Evolutionary conservation across 2,113 vertebrate species (phyloP).

Genomic region (Anolis carolinensis): DNA sequence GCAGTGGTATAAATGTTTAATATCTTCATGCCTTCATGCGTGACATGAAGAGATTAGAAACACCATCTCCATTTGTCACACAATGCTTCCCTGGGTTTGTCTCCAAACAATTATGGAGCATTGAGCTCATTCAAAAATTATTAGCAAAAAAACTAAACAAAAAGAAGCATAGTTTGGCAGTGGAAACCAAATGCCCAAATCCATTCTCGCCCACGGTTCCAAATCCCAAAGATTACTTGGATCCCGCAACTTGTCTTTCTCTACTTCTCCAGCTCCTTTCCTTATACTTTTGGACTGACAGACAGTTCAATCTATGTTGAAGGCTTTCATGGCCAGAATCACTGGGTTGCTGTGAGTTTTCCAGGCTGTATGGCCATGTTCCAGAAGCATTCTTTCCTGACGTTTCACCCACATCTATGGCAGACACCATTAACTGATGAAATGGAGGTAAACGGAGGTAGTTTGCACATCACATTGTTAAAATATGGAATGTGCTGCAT

Average conservation of each 20-base stretch:
- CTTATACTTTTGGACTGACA: neutral
- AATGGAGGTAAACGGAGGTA: neutral
- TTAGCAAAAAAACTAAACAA: slow-evolving; percentile 25
- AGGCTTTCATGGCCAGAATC: too few species aligned
- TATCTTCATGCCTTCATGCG: slow-evolving; percentile 37
- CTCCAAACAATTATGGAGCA: slow-evolving; percentile 53
- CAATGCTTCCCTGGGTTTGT: slow-evolving; percentile 50
- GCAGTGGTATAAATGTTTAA: slow-evolving; percentile 58
- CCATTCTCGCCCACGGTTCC: slow-evolving; percentile 34
- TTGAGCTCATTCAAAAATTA: slow-evolving; percentile 35
- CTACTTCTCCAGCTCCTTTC: neutral
- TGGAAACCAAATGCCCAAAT: slow-evolving; percentile 29
- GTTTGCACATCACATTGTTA: neutral
- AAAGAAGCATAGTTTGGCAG: neutral
- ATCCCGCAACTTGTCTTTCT: neutral
- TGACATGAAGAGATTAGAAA: slow-evolving; percentile 60
- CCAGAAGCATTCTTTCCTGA: too few species aligned
- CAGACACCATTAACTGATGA: too few species aligned
- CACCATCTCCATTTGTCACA: slow-evolving; percentile 27
- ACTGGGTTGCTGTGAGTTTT: too few species aligned
- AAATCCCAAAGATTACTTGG: neutral
- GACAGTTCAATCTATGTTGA: too few species aligned
- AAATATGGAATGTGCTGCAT: neutral
- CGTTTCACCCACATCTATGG: too few species aligned
- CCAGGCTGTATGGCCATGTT: too few species aligned